Evolutionary conservation across 2,888 invertebrate species (phyloP).

Genomic region (Agapostemon virescens): DNA sequence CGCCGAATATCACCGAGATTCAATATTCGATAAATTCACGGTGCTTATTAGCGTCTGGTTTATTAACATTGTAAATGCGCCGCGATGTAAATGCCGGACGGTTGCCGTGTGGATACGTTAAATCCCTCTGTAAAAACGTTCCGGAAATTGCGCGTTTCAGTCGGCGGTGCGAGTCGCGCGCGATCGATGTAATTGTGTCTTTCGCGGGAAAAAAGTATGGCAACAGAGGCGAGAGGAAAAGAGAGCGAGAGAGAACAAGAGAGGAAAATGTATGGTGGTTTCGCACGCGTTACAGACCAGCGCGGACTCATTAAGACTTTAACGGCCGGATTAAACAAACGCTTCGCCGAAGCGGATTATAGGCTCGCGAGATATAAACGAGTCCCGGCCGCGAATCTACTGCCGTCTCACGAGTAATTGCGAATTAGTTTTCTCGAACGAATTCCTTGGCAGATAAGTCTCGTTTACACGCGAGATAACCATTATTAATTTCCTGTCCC

Average conservation of each 20-base stretch:
- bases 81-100: slow-evolving; percentile 2
- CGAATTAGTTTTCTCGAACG: slow-evolving; percentile 51
- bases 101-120: neutral
- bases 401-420: slow-evolving; percentile 29
- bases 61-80: slow-evolving; percentile 33
- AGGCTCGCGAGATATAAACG: slow-evolving; percentile 29
- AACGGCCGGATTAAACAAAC: slow-evolving; percentile 50
- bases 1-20: slow-evolving; percentile 16
- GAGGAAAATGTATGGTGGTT: neutral
- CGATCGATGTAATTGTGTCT: slow-evolving; percentile 36
- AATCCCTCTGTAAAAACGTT: slow-evolving; percentile 10
- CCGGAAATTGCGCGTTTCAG: slow-evolving; percentile 13
- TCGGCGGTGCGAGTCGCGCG: neutral
- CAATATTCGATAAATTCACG: slow-evolving; percentile 27
- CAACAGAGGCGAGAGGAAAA: neutral
- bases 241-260: neutral
- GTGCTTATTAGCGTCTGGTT: slow-evolving; percentile 27
- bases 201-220: slow-evolving; percentile 20
- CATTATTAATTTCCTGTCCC: slow-evolving; percentile 42
- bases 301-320: slow-evolving; percentile 44
- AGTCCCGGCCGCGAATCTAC: slow-evolving; percentile 16
- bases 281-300: slow-evolving; percentile 17
- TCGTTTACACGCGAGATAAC: slow-evolving; percentile 38
- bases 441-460: slow-evolving; percentile 38
- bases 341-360: slow-evolving; percentile 41